These are phyloP conservation scores for Prietella phreatophila DNA, from an alignment of 2,113 vertebrate genomes.

Conservation along the genomic window DNA sequence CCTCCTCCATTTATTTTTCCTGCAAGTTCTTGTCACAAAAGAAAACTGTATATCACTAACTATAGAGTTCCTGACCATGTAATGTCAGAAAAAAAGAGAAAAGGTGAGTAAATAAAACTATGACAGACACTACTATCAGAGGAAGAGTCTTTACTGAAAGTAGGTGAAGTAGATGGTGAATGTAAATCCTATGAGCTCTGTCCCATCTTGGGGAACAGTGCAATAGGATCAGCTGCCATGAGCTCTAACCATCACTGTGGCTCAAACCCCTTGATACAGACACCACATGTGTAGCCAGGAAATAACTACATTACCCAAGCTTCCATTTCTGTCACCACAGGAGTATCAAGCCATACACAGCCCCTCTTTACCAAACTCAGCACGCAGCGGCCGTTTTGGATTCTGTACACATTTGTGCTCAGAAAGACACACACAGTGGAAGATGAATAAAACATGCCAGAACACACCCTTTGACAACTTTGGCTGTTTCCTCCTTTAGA, in stretches of 20 bases:
- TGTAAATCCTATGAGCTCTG: constrained; percentile 64
- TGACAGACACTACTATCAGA: constrained; percentile 27
- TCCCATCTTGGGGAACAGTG: constrained; percentile 43
- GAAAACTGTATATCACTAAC: constrained; percentile 73
- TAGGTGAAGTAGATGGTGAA: not conserved
- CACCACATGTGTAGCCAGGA: constrained; percentile 38
- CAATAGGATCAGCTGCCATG: constrained; percentile 62
- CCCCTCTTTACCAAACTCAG: constrained; percentile 39
- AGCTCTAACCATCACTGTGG: constrained; percentile 58
- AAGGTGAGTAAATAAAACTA: constrained; percentile 59
- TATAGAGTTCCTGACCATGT: constrained; percentile 47
- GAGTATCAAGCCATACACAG: constrained; percentile 42
- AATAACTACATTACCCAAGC: constrained; percentile 56
- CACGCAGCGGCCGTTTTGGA: constrained; percentile 29
- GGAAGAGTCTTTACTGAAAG: not conserved
- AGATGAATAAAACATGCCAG: constrained; percentile 30
- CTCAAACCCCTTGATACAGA: constrained; percentile 59
- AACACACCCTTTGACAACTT: constrained; percentile 43
- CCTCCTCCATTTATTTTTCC: constrained; percentile 72
- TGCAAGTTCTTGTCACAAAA: constrained; percentile 69
- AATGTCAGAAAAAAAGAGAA: constrained; percentile 47
- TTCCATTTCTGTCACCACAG: constrained; percentile 56
- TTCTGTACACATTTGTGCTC: constrained; percentile 32
- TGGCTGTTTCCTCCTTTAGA: constrained; percentile 9
- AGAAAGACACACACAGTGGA: constrained; percentile 17